phyloP scores from a whole-genome alignment of 37 sponge, comb jelly and placozoan genomes.

The Beroe ovata region DNA sequence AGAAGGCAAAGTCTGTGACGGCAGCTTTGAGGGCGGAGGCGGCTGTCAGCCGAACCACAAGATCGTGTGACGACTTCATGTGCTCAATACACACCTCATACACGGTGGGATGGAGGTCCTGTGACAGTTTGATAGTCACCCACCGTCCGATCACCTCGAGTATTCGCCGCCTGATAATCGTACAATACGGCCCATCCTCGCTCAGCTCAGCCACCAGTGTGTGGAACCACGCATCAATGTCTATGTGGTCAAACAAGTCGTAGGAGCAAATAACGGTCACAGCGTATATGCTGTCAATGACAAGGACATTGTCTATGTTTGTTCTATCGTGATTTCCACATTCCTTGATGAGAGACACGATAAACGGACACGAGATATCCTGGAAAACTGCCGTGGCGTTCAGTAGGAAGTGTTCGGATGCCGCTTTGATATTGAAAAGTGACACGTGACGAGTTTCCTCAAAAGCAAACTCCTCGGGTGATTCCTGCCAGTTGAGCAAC shows the following conservation, averaged over 20 bases:
- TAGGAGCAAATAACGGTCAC: constrained; percentile 54
- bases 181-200: constrained; percentile 47
- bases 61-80: constrained; percentile 43
- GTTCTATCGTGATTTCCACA: constrained; percentile 19
- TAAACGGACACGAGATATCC: constrained; percentile 43
- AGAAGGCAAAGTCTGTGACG: constrained; percentile 40
- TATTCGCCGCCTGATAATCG: constrained; percentile 10
- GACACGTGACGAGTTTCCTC: constrained; percentile 63
- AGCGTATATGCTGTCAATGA: constrained; percentile 36
- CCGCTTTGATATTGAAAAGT: constrained; percentile 39
- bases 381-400: constrained; percentile 39
- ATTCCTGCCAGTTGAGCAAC: constrained; percentile 55
- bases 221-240: constrained; percentile 48
- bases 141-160: constrained; percentile 64
- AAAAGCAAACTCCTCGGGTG: constrained; percentile 57
- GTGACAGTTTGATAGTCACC: constrained; percentile 61
- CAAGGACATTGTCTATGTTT: constrained; percentile 29
- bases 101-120: constrained; percentile 20
- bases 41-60: constrained; percentile 47
- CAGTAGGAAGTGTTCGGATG: constrained; percentile 60
- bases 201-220: not conserved
- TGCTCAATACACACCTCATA: constrained; percentile 47
- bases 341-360: constrained; percentile 26
- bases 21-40: constrained; percentile 60
- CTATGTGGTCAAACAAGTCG: constrained; percentile 58